These are phyloP conservation scores for Sebastes steindachneri DNA, from an alignment of 2,797 vertebrate species.

Conservation along the genomic window DNA sequence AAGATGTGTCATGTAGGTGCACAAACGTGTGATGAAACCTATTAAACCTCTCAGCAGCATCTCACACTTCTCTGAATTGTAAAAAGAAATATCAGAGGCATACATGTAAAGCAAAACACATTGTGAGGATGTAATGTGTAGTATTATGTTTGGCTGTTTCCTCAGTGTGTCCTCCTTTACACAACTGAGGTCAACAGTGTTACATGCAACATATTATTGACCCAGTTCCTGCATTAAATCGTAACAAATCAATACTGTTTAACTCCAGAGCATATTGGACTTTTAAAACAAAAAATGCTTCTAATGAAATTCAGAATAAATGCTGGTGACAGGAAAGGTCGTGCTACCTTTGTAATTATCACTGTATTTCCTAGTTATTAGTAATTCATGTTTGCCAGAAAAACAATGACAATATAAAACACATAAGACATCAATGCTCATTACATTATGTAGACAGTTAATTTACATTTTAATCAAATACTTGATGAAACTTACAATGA, in stretches of 20 bases:
- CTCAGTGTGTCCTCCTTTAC: neutral
- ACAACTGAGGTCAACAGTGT: conserved; percentile 37
- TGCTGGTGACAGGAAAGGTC: neutral
- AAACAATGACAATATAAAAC: neutral
- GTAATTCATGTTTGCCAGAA: neutral
- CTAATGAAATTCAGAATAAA: conserved; percentile 9
- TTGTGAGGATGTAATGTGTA: neutral
- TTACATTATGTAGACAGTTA: neutral
- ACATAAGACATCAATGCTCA: neutral
- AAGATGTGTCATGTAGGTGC: conserved; percentile 9
- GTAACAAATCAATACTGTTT: conserved; percentile 74
- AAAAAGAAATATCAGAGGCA: neutral
- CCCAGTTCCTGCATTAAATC: conserved; percentile 48
- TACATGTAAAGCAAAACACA: neutral
- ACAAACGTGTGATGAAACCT: conserved; percentile 9
- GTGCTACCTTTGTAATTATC: neutral
- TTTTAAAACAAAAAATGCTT: conserved; percentile 17
- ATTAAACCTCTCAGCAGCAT: neutral
- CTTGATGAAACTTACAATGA: neutral
- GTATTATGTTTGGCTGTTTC: neutral
- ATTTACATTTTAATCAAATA: conserved; percentile 3
- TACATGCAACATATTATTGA: conserved; percentile 69
- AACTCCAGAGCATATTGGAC: conserved; percentile 30
- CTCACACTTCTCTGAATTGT: conserved; percentile 12
- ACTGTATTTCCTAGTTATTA: neutral